A percentile compares a stretch with the other conserved stretches of the same genome.
These are phyloP conservation scores for Gymnoscelis rufifasciata DNA, from an alignment of 2,888 invertebrate genomes.

Conservation along the genomic window DNA sequence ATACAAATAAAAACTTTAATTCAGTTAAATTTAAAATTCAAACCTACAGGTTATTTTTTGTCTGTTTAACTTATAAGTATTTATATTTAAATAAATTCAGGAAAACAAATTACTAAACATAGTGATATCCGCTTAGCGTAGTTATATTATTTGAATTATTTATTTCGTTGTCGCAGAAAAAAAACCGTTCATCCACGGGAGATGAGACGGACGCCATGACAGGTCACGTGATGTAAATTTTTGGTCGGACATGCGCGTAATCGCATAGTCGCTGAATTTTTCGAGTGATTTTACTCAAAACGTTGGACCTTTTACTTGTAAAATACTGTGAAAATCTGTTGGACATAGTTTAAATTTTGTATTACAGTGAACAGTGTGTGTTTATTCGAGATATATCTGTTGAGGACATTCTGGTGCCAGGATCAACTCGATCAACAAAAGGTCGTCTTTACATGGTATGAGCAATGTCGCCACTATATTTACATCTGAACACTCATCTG, in stretches of 20 bases:
- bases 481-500: slow-evolving; percentile 46
- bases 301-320: slow-evolving; percentile 52
- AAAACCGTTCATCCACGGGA: neutral
- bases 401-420: slow-evolving; percentile 37
- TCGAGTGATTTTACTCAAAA: slow-evolving; percentile 59
- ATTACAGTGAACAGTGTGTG: slow-evolving; percentile 40
- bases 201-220: slow-evolving; percentile 65
- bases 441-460: slow-evolving; percentile 67
- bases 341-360: slow-evolving; percentile 31
- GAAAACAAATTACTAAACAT: too few species aligned
- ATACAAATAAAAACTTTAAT: too few species aligned
- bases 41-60: too few species aligned
- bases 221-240: slow-evolving; percentile 79
- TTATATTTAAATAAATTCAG: too few species aligned
- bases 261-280: slow-evolving; percentile 52
- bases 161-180: too few species aligned
- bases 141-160: too few species aligned
- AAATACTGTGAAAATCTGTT: slow-evolving; percentile 41
- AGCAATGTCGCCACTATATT: slow-evolving; percentile 52
- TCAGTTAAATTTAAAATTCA: too few species aligned
- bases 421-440: slow-evolving; percentile 58
- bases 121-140: too few species aligned
- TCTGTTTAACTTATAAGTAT: too few species aligned
- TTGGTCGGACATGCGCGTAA: slow-evolving; percentile 72
- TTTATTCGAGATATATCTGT: slow-evolving; percentile 29